These are phyloP conservation scores for Tretioscincus oriximinensis DNA, from an alignment of 2,113 vertebrate species.

Conservation along the genomic window DNA sequence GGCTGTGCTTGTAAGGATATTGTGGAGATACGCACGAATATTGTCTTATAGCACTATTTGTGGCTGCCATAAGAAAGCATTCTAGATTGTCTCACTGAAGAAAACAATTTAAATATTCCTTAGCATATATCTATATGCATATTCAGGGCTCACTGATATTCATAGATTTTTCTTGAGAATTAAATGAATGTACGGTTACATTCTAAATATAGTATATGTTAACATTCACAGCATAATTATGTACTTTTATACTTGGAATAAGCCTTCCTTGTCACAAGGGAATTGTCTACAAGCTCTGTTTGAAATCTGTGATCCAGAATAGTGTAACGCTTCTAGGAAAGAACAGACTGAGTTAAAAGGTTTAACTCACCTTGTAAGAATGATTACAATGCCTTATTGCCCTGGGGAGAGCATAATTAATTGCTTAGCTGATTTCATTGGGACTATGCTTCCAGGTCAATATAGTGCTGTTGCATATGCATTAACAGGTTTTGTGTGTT, in stretches of 20 bases:
- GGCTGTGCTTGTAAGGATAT: too few species aligned
- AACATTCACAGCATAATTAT: too few species aligned
- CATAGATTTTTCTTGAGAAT: background rate
- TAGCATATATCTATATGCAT: background rate
- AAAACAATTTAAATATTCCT: background rate
- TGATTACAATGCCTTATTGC: background rate
- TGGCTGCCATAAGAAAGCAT: background rate
- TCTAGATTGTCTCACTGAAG: background rate
- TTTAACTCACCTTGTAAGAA: background rate
- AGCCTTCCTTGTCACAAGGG: background rate
- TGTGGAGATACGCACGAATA: too few species aligned
- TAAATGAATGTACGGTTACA: background rate
- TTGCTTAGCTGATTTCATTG: constrained; percentile 16
- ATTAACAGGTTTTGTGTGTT: constrained; percentile 54
- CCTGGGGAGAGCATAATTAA: background rate
- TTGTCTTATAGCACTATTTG: too few species aligned
- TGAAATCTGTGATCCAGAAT: background rate
- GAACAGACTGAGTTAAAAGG: background rate
- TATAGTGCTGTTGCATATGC: constrained; percentile 24
- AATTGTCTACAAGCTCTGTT: background rate
- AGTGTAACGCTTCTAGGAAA: background rate
- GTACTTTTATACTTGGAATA: background rate
- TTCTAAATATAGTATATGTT: background rate
- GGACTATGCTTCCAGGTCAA: constrained; percentile 8
- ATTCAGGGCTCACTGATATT: background rate